Conservation (phyloP, 2,113 vertebrate species). For the Siniperca knerii region DNA sequence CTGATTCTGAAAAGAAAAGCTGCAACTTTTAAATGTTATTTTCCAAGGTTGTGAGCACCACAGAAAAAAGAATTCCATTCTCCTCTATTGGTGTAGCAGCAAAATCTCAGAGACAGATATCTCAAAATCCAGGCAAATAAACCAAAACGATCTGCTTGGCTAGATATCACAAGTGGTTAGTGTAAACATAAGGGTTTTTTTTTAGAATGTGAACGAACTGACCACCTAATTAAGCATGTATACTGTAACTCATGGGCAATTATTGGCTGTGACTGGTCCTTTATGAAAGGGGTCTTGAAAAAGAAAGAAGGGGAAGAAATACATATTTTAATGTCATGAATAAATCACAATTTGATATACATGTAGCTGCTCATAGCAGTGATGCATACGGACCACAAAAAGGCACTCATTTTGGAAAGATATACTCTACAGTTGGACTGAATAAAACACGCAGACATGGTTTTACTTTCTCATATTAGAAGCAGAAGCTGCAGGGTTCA, state of each 20-base stretch:
- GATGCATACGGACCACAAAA: slow-evolving; percentile 34
- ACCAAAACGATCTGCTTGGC: neutral
- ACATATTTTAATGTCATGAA: slow-evolving; percentile 25
- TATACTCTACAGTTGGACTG: neutral
- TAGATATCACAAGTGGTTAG: neutral
- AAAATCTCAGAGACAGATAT: neutral
- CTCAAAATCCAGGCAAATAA: neutral
- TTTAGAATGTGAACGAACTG: neutral
- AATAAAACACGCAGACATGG: slow-evolving; percentile 45
- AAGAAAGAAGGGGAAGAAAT: neutral
- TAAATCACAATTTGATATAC: slow-evolving; percentile 26
- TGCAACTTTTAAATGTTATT: neutral
- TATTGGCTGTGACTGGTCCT: neutral
- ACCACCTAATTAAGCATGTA: neutral
- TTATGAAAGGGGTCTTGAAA: slow-evolving; percentile 16
- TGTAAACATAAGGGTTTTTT: neutral
- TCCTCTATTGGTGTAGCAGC: neutral
- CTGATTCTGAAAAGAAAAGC: neutral
- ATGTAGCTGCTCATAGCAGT: slow-evolving; percentile 1
- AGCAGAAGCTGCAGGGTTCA: neutral
- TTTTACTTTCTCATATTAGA: slow-evolving; percentile 42
- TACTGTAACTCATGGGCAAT: neutral
- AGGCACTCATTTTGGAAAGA: slow-evolving; percentile 21
- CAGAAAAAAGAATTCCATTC: neutral
- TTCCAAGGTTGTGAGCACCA: neutral